Evolutionary conservation across 2,888 invertebrate genomes (phyloP).

Genomic region (Mesorhabditis belari): DNA sequence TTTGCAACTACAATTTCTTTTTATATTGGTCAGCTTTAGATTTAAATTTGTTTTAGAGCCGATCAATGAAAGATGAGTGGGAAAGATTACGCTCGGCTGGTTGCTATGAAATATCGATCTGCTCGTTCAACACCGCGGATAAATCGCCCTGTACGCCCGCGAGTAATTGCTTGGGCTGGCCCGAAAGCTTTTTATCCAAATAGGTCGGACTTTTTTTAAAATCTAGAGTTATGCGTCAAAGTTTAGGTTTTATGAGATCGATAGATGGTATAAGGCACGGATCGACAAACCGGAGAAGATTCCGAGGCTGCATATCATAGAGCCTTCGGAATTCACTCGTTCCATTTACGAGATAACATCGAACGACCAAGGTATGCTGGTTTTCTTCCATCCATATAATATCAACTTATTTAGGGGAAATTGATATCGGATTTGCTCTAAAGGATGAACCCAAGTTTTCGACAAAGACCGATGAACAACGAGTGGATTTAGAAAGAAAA

Average conservation of each 20-base stretch:
- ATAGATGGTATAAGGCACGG: slow-evolving; percentile 53
- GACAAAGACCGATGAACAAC: slow-evolving; percentile 14
- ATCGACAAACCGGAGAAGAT: slow-evolving; percentile 47
- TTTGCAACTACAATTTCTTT: too few relatives aligned
- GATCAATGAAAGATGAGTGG: too few relatives aligned
- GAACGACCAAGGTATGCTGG: slow-evolving; percentile 11
- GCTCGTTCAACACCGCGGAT: slow-evolving; percentile 36
- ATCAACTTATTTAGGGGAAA: slow-evolving; percentile 12
- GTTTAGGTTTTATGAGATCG: slow-evolving; percentile 50
- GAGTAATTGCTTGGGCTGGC: slow-evolving; percentile 50
- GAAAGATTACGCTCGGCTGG: slow-evolving; percentile 30
- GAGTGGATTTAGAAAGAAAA: slow-evolving; percentile 21
- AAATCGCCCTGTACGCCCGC: slow-evolving; percentile 40
- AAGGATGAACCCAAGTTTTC: not conserved
- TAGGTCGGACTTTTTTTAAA: slow-evolving; percentile 20
- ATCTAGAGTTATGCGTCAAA: not conserved
- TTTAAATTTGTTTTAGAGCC: too few relatives aligned
- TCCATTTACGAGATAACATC: slow-evolving; percentile 29
- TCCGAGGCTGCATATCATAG: slow-evolving; percentile 47
- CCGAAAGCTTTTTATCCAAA: slow-evolving; percentile 48
- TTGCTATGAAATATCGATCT: slow-evolving; percentile 35
- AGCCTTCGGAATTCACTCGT: slow-evolving; percentile 35
- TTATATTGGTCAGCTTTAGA: too few relatives aligned
- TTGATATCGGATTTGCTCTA: slow-evolving; percentile 44
- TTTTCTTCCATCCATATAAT: not conserved